A percentile compares a stretch with the other conserved stretches of the same genome.
Conservation (phyloP, 2,888 invertebrate genomes). For the Cyclophora punctaria region DNA sequence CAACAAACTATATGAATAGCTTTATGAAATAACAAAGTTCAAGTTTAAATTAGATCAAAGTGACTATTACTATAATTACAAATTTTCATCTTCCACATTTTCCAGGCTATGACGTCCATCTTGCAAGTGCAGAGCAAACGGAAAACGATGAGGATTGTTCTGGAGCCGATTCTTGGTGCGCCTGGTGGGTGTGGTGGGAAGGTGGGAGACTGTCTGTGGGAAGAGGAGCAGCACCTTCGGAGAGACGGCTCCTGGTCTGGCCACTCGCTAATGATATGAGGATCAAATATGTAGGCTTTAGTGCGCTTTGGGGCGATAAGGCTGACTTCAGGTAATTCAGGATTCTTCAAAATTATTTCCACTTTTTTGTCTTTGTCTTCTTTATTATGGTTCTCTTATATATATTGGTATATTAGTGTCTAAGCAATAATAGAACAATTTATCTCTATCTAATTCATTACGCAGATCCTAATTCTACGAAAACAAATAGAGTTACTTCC, state of each 20-base stretch:
- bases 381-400: no score
- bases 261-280: slow-evolving; percentile 75
- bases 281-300: slow-evolving; percentile 78
- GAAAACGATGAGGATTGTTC: slow-evolving; percentile 71
- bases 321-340: slow-evolving; percentile 76
- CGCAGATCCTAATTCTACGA: no score
- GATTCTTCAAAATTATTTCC: no score
- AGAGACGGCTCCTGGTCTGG: slow-evolving; percentile 76
- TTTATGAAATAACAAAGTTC: not conserved
- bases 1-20: no score
- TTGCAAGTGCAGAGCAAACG: slow-evolving; percentile 75
- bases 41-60: not conserved
- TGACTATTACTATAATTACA: not conserved
- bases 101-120: slow-evolving; percentile 77
- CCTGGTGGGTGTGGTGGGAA: slow-evolving; percentile 82
- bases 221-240: slow-evolving; percentile 71
- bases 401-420: no score
- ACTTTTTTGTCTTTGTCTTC: no score
- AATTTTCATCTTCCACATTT: slow-evolving; percentile 2
- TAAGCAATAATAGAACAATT: no score
- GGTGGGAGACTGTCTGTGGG: slow-evolving; percentile 75
- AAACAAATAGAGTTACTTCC: no score
- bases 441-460: no score
- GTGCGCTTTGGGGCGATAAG: slow-evolving; percentile 77
- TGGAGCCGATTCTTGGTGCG: slow-evolving; percentile 68